Evolutionary conservation across 1,140 invertebrate species (phyloP).

Genomic region (Piezodorus guildinii): DNA sequence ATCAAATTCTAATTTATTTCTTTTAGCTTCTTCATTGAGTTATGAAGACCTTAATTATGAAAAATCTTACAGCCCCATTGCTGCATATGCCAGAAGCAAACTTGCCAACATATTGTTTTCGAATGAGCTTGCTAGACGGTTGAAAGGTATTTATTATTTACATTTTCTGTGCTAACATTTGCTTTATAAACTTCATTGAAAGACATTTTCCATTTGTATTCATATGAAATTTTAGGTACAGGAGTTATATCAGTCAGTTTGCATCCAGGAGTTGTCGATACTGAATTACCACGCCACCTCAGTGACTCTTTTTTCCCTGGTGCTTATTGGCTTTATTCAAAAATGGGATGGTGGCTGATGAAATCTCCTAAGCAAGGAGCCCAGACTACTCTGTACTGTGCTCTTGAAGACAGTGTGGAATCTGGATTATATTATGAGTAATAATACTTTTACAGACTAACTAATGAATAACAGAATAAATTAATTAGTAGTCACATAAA

Average conservation of each 20-base stretch:
- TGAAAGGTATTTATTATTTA: constrained; percentile 37
- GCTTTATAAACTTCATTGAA: too few relatives aligned
- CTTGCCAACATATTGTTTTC: constrained; percentile 62
- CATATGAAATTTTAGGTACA: constrained; percentile 28
- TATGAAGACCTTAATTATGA: constrained; percentile 31
- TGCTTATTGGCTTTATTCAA: constrained; percentile 43
- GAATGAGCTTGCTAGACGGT: constrained; percentile 43
- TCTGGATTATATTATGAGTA: constrained; percentile 49
- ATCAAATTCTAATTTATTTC: background rate
- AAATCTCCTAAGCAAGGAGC: constrained; percentile 57
- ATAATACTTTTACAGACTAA: too few relatives aligned
- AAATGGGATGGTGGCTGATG: constrained; percentile 35
- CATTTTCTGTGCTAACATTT: too few relatives aligned
- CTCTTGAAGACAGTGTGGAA: constrained; percentile 54
- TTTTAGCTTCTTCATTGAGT: constrained; percentile 24
- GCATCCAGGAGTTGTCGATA: constrained; percentile 61
- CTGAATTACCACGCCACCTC: constrained; percentile 60
- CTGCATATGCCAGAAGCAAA: constrained; percentile 62
- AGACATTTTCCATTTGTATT: too few relatives aligned
- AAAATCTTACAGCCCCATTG: constrained; percentile 49
- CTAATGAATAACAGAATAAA: too few relatives aligned
- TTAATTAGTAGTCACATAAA: too few relatives aligned
- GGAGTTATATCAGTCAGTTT: constrained; percentile 54
- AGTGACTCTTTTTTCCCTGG: constrained; percentile 38
- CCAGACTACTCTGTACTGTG: constrained; percentile 68